A percentile compares a stretch with the other conserved stretches of the same genome.
phyloP scores from a whole-genome alignment of 2,113 vertebrate genomes.

The Hemibagrus wyckioides region DNA sequence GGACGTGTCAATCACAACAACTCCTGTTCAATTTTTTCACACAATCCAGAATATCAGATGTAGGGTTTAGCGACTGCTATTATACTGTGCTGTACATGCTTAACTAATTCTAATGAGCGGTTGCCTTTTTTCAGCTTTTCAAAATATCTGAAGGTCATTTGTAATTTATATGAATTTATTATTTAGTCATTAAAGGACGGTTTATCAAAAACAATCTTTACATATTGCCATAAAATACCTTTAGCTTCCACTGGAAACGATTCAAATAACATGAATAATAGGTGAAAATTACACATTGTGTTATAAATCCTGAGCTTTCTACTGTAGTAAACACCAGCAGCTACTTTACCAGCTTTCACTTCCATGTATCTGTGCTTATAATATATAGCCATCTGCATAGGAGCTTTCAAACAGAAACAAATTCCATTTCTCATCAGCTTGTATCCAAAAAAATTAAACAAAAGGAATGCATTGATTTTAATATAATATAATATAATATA shows the following conservation, averaged over 20 bases:
- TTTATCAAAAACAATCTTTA: neutral
- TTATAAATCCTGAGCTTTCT: neutral
- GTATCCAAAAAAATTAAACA: neutral
- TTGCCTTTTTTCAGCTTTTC: neutral
- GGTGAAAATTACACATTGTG: neutral
- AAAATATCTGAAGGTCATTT: neutral
- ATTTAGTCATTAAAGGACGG: neutral
- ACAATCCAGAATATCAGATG: neutral
- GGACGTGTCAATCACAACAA: neutral
- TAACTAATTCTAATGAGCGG: neutral
- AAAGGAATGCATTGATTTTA: neutral
- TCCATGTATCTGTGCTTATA: neutral
- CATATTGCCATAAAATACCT: neutral
- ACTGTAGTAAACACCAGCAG: neutral
- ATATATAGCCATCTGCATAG: neutral
- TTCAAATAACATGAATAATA: neutral
- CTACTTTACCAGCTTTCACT: neutral
- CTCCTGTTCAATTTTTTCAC: neutral
- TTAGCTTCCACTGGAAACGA: neutral
- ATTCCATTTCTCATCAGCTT: neutral
- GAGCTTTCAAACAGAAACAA: neutral
- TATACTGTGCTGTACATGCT: neutral
- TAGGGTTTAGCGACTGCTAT: neutral
- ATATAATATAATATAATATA: neutral
- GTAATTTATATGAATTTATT: neutral